A percentile compares a stretch with the other conserved stretches of the same genome.
These are phyloP conservation scores for Thrips palmi DNA, from an alignment of 1,140 invertebrate genomes.

Conservation along the genomic window DNA sequence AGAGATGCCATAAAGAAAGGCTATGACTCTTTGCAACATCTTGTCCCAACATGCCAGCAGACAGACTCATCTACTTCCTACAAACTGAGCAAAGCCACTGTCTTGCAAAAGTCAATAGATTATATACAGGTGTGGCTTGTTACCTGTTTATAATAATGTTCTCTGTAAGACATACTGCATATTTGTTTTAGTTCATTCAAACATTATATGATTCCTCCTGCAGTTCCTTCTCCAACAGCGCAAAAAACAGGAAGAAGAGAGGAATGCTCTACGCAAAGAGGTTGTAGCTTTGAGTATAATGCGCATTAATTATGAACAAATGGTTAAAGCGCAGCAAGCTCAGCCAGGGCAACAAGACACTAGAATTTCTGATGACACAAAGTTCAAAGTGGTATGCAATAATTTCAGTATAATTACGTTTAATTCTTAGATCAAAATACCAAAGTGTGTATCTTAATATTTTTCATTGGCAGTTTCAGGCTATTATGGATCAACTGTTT, in stretches of 20 bases:
- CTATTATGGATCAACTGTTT: slow-evolving; percentile 86
- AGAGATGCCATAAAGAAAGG: slow-evolving; percentile 93
- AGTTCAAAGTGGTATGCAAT: slow-evolving; percentile 78
- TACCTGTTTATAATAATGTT: neutral
- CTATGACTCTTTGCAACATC: slow-evolving; percentile 74
- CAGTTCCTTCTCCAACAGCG: slow-evolving; percentile 80
- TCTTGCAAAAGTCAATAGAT: slow-evolving; percentile 81
- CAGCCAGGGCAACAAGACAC: slow-evolving; percentile 72
- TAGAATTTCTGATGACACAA: slow-evolving; percentile 80
- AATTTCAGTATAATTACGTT: slow-evolving; percentile 10
- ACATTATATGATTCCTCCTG: slow-evolving; percentile 23
- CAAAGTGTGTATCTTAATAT: slow-evolving; percentile 6
- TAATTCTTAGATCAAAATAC: slow-evolving; percentile 16
- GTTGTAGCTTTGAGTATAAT: slow-evolving; percentile 84
- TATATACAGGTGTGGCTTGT: slow-evolving; percentile 40
- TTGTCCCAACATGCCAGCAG: slow-evolving; percentile 84
- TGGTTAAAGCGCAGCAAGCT: slow-evolving; percentile 89
- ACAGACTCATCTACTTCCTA: slow-evolving; percentile 71
- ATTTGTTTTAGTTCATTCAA: neutral
- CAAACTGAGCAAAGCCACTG: slow-evolving; percentile 90
- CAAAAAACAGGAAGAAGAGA: slow-evolving; percentile 81
- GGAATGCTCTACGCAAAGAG: slow-evolving; percentile 84
- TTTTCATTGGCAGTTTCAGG: slow-evolving; percentile 58
- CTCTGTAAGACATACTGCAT: neutral
- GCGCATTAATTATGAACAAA: slow-evolving; percentile 87